Percentiles rank a stretch among this genome's conserved stretches.
Conservation (phyloP, 2,797 vertebrate genomes). For the Oreochromis mossambicus region DNA sequence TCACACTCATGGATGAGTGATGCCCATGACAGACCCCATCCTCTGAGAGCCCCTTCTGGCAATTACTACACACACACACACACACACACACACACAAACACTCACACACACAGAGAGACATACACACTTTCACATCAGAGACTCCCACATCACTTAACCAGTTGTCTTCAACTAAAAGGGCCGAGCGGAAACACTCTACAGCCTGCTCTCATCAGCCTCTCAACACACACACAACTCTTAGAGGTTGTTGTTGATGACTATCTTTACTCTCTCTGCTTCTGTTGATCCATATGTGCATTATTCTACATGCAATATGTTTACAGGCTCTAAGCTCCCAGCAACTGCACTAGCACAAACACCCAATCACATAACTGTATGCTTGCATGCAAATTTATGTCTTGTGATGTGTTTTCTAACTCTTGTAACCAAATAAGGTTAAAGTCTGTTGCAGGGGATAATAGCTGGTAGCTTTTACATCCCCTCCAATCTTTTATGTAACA, state of each 20-base stretch:
- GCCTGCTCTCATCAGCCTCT: slow-evolving; percentile 41
- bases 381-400: not conserved
- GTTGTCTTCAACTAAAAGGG: slow-evolving; percentile 57
- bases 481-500: not conserved
- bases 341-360: not conserved
- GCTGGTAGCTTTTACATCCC: not conserved
- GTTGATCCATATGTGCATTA: slow-evolving; percentile 35
- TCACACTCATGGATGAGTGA: slow-evolving; percentile 58
- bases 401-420: not conserved
- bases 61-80: slow-evolving; percentile 42
- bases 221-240: slow-evolving; percentile 5
- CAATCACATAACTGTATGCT: not conserved
- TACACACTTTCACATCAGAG: slow-evolving; percentile 37
- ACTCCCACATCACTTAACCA: slow-evolving; percentile 69
- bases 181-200: slow-evolving; percentile 37
- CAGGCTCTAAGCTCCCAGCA: not conserved
- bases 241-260: slow-evolving; percentile 30
- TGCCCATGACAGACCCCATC: slow-evolving; percentile 59
- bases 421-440: not conserved
- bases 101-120: slow-evolving; percentile 1
- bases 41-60: slow-evolving; percentile 59
- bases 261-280: slow-evolving; percentile 20
- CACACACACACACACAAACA: slow-evolving; percentile 19
- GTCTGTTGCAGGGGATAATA: not conserved
- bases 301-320: not conserved